Percentiles rank a stretch among this genome's conserved stretches.
Conservation (phyloP, 1,140 invertebrate genomes). For the Saccostrea glomerata region DNA sequence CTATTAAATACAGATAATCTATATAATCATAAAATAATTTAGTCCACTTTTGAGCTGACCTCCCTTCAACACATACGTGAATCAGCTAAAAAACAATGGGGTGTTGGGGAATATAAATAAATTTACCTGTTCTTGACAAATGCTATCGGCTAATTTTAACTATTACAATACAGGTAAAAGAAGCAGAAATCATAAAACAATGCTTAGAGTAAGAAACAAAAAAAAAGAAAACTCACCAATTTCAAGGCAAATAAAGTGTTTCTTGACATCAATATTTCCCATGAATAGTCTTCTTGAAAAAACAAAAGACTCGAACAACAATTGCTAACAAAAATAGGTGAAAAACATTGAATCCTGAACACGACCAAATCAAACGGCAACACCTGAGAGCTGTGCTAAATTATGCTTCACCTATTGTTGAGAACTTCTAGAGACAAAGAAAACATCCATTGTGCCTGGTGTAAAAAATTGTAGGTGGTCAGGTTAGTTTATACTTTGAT, state of each 20-base stretch:
- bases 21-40: conserved; percentile 39
- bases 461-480: conserved; percentile 11
- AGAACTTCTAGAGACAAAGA: conserved; percentile 19
- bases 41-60: conserved; percentile 30
- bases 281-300: conserved; percentile 4
- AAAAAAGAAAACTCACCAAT: conserved; percentile 26
- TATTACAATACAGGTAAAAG: neutral
- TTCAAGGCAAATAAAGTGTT: neutral
- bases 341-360: conserved; percentile 28
- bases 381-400: conserved; percentile 18
- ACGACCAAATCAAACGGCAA: conserved; percentile 26
- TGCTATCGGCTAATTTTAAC: neutral
- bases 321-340: conserved; percentile 30
- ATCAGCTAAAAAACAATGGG: conserved; percentile 35
- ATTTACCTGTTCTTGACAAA: conserved; percentile 3
- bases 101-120: conserved; percentile 7
- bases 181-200: conserved; percentile 14
- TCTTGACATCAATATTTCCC: conserved; percentile 26
- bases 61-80: conserved; percentile 31
- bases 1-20: conserved; percentile 37
- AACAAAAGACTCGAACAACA: conserved; percentile 28
- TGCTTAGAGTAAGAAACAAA: neutral
- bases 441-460: conserved; percentile 27
- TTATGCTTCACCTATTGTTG: conserved; percentile 34
- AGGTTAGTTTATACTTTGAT: neutral